A percentile compares a stretch with the other conserved stretches of the same genome.
These are phyloP conservation scores for Sminthopsis crassicaudata DNA, from an alignment of 2,113 vertebrate species.

Conservation along the genomic window DNA sequence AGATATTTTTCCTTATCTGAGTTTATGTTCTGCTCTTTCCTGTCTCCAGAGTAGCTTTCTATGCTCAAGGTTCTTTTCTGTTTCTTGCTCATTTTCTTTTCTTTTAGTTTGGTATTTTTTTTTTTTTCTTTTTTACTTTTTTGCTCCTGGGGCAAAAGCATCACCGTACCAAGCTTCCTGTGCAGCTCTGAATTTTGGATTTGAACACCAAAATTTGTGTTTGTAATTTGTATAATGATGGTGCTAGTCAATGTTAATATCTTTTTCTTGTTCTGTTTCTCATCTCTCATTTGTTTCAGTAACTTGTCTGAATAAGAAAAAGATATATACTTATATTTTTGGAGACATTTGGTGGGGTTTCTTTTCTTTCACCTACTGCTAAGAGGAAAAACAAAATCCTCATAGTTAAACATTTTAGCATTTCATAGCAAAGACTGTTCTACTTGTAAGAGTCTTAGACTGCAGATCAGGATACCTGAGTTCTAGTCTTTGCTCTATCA, in stretches of 20 bases:
- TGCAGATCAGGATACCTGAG: not conserved
- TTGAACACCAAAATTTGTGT: too few relatives aligned
- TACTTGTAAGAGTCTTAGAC: not conserved
- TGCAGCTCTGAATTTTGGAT: too few relatives aligned
- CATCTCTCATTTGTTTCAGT: not conserved
- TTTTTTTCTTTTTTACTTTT: too few relatives aligned
- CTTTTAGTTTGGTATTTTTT: too few relatives aligned
- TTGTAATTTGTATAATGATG: not conserved
- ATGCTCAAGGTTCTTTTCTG: too few relatives aligned
- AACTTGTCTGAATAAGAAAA: not conserved
- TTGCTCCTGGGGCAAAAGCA: too few relatives aligned
- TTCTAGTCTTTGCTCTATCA: too few relatives aligned
- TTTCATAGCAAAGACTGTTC: not conserved
- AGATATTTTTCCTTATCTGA: too few relatives aligned
- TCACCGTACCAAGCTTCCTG: too few relatives aligned
- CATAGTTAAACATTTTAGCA: not conserved
- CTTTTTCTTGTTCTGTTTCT: not conserved
- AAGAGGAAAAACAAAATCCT: not conserved
- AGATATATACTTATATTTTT: not conserved
- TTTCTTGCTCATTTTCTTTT: too few relatives aligned
- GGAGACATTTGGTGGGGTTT: not conserved
- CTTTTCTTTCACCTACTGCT: not conserved
- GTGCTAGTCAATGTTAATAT: not conserved
- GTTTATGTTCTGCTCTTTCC: too few relatives aligned
- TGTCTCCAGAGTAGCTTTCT: too few relatives aligned